Base-by-base conservation (phyloP, 2,888 invertebrate species). In the Steinernema scapterisci region DNA sequence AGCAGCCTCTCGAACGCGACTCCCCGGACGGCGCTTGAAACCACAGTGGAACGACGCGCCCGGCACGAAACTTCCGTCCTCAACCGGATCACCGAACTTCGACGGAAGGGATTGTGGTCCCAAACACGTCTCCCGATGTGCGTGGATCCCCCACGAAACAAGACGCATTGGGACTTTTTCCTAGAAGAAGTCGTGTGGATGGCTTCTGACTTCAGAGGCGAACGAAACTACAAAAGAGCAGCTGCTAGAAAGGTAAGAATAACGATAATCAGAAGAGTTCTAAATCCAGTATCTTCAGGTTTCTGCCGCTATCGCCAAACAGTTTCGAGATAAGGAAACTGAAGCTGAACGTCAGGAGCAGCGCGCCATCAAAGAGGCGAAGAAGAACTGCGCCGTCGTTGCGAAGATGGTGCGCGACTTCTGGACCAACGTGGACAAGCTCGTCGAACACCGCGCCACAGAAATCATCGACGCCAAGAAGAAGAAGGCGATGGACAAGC, bases 131-230 rank as follows among this genome's bases (percentile, higher is more conserved):
- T 90, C 52, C 86, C 87, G 2, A 78, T 81, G 52, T 92, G 95
- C 80, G 92, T 94, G 88, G 95, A 95, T 89, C 94, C 95, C 82
- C 91, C 92, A 77, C 91, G 97, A 79, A 91, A 92, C 73, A 97
- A 97, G 90, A 93, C 94, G 38, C 97, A 99, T 89, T 97, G 97
- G 97, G 99, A 99, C 89, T 97, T 95, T 89, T 90, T 99, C 79
- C 90, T 99, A 52, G 97, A 99, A 89, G 99, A 99, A 90, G 96
- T 83, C 95, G 93, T 93, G 48, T 99, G 99, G 99, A 91, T 99
- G 81, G 94, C 96, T 46, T 93, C 95, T 48, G 97, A 99, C 90
- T 99, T 99, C 89, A 94, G 94, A 38, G 94, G 95, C 88, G 99
- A 99, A 89, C 91, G 97, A 79, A 96, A 95, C 88, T 96, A 95